phyloP scores from a whole-genome alignment of 2,113 vertebrate genomes.

The Girardinichthys multiradiatus region DNA sequence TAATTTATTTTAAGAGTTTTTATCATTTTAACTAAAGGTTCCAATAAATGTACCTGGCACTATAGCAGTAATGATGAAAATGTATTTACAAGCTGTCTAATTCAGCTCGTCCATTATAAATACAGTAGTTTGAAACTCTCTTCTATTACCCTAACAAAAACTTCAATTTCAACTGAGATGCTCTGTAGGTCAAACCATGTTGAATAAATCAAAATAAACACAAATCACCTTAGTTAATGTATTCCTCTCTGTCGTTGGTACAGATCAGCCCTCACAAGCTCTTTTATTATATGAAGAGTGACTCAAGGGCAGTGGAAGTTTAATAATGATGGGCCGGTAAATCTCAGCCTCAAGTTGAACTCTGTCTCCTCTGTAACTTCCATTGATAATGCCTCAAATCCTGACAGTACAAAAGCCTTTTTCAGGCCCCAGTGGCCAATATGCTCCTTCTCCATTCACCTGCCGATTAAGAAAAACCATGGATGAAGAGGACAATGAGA shows the following conservation, averaged over 20 bases:
- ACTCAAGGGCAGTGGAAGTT: slow-evolving; percentile 15
- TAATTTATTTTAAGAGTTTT: no score
- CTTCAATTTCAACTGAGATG: background rate
- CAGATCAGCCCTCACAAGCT: background rate
- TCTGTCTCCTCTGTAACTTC: slow-evolving; percentile 16
- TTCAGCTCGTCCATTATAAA: slow-evolving; percentile 28
- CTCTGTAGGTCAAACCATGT: background rate
- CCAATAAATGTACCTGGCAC: no score
- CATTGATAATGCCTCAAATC: slow-evolving; percentile 50
- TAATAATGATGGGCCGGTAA: slow-evolving; percentile 26
- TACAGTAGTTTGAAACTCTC: background rate
- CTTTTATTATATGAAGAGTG: slow-evolving; percentile 5
- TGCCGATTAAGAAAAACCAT: slow-evolving; percentile 59
- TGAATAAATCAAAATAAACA: background rate
- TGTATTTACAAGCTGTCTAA: background rate
- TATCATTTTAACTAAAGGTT: no score
- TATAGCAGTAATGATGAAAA: no score
- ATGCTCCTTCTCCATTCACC: slow-evolving; percentile 47
- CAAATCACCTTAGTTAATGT: background rate
- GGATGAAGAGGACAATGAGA: slow-evolving; percentile 41
- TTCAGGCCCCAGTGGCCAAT: slow-evolving; percentile 42
- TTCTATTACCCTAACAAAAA: slow-evolving; percentile 8
- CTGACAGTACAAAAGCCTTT: slow-evolving; percentile 52
- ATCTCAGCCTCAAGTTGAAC: slow-evolving; percentile 26
- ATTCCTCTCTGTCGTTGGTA: background rate